Conservation (phyloP, 2,888 invertebrate genomes). For the Ophioninae sp. region DNA sequence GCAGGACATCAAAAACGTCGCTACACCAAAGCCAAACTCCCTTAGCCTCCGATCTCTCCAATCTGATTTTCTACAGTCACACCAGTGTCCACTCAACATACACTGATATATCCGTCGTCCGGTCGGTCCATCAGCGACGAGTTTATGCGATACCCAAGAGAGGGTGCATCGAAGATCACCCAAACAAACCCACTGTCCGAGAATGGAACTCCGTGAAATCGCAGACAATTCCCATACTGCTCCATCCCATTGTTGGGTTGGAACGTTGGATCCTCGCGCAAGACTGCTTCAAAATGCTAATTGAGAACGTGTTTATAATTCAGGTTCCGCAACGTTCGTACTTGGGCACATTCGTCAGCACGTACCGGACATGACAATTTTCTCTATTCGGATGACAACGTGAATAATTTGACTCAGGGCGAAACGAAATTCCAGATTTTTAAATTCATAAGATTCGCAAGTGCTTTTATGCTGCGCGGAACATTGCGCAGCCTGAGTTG, state of each 20-base stretch:
- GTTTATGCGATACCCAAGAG: conserved; percentile 13
- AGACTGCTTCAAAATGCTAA: conserved; percentile 48
- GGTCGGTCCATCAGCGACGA: conserved; percentile 10
- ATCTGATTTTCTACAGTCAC: conserved; percentile 5
- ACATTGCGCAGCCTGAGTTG: too few relatives aligned
- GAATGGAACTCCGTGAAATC: conserved; percentile 27
- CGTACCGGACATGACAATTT: conserved; percentile 28
- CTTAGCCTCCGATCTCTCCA: conserved; percentile 43
- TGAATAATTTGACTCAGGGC: conserved; percentile 29
- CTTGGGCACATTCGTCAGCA: not conserved
- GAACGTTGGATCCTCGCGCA: conserved; percentile 20
- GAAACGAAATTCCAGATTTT: conserved; percentile 21
- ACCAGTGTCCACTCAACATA: not conserved
- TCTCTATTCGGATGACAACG: conserved; percentile 41
- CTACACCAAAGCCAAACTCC: conserved; percentile 19
- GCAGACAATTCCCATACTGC: conserved; percentile 1
- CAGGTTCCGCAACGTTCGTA: conserved; percentile 12
- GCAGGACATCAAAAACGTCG: conserved; percentile 8
- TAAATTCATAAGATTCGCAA: not conserved
- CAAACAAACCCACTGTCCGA: conserved; percentile 8
- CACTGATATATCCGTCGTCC: conserved; percentile 28
- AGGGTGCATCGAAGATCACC: conserved; percentile 26
- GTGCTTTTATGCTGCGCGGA: too few relatives aligned
- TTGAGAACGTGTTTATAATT: conserved; percentile 46
- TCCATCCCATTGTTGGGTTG: conserved; percentile 25